Percentiles rank a stretch among this genome's conserved stretches.
These are phyloP conservation scores for Drosophila subobscura DNA, from an alignment of 1,140 invertebrate genomes.

Conservation along the genomic window DNA sequence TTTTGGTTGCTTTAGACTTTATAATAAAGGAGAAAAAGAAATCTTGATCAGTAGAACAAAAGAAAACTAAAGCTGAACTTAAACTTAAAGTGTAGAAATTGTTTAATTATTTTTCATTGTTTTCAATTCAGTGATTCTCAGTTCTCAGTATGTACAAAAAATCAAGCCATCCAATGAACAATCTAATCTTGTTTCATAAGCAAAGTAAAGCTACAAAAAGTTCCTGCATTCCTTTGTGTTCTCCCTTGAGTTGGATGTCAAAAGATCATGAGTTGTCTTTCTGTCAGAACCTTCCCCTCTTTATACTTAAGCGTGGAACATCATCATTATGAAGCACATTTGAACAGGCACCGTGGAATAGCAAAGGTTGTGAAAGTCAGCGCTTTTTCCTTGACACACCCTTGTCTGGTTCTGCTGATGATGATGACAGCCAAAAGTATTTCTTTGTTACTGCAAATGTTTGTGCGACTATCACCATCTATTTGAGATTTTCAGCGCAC, in stretches of 20 bases:
- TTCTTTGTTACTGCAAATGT: background rate
- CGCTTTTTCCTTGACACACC: slow-evolving; percentile 12
- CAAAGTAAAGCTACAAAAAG: slow-evolving; percentile 5
- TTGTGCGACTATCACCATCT: slow-evolving; percentile 14
- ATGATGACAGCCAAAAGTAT: slow-evolving; percentile 43
- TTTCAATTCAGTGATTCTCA: no score
- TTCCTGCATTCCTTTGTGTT: no score
- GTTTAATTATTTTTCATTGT: no score
- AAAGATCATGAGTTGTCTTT: no score
- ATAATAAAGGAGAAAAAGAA: slow-evolving; percentile 43
- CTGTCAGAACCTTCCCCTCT: background rate
- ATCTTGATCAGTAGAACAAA: slow-evolving; percentile 58
- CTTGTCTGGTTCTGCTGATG: slow-evolving; percentile 33
- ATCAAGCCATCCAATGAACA: no score
- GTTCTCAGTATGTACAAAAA: no score
- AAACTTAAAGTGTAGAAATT: no score
- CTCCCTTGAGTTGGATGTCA: no score
- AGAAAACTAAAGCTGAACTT: slow-evolving; percentile 59
- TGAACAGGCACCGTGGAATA: slow-evolving; percentile 10
- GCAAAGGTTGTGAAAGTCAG: slow-evolving; percentile 37
- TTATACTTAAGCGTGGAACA: slow-evolving; percentile 3
- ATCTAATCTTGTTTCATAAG: no score
- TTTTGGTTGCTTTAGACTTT: slow-evolving; percentile 59
- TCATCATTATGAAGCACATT: slow-evolving; percentile 40
- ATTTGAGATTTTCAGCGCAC: slow-evolving; percentile 41